phyloP scores from a whole-genome alignment of 2,888 invertebrate genomes.

The Catonia carolina region DNA sequence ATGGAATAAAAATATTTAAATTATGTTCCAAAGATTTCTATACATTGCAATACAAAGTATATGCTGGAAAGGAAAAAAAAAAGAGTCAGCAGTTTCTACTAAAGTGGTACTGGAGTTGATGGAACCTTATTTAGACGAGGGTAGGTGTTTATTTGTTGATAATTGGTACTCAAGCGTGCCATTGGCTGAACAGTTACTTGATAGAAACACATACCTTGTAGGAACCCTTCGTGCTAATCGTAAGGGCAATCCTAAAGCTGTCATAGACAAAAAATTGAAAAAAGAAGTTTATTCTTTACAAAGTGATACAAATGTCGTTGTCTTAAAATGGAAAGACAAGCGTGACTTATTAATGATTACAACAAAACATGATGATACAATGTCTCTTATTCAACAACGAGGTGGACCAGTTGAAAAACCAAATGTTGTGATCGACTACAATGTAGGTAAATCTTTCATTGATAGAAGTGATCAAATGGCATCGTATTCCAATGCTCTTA shows the following conservation, averaged over 20 bases:
- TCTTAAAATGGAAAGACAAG: slow-evolving; percentile 20
- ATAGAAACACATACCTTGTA: slow-evolving; percentile 14
- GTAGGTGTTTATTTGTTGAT: slow-evolving; percentile 25
- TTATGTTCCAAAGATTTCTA: slow-evolving; percentile 11
- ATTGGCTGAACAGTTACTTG: slow-evolving; percentile 16
- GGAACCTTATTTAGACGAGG: slow-evolving; percentile 23
- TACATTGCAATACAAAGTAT: slow-evolving; percentile 5
- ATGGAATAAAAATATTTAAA: slow-evolving; percentile 19
- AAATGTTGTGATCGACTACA: slow-evolving; percentile 1
- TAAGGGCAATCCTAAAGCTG: neutral
- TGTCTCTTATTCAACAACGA: neutral
- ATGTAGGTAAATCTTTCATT: no score
- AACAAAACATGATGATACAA: neutral
- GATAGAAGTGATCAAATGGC: no score
- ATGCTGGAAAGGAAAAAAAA: slow-evolving; percentile 15
- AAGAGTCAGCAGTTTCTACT: slow-evolving; percentile 18
- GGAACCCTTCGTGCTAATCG: slow-evolving; percentile 15
- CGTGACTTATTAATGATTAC: slow-evolving; percentile 16
- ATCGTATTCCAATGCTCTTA: no score
- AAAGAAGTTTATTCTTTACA: neutral
- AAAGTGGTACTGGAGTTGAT: slow-evolving; percentile 26
- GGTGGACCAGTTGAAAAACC: slow-evolving; percentile 24
- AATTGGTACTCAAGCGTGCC: slow-evolving; percentile 29
- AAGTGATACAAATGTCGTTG: slow-evolving; percentile 6
- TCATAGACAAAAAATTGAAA: slow-evolving; percentile 11